Evolutionary conservation across 2,113 vertebrate genomes (phyloP), one percentile per base, ranked within the genome.

Genomic region (Aramus guarauna): DNA sequence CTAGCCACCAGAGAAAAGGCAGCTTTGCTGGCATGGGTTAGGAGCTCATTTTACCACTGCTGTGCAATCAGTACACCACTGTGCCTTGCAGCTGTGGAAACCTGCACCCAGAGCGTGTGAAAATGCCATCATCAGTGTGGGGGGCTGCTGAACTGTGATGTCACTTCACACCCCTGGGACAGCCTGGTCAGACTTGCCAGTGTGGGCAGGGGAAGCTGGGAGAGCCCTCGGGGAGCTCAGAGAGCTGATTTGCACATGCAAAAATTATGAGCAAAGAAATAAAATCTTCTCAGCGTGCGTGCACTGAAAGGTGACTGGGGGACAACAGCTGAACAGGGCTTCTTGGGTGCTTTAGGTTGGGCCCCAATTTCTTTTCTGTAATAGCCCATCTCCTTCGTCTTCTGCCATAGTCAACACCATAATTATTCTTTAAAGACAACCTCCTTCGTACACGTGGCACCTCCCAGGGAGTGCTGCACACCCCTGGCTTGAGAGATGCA

Each of bases 111-210:
- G 30, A 56, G 48, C 0, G 0, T 71, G 41, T 24, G 37, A 67
- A 84, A 12, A 13, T 78, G 30, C 23, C 6, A 1, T 36, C 34
- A 8, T 11, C 15, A 9, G 55, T 34, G 36, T 2, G 3, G 11
- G 55, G 39, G 22, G 18, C 9, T 50, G 21, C 53, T 76, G 48
- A 76, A 37, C 5, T 34, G 7, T 67, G 22, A 15, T 58, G 10
- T 23, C 41, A 9, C 30, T 85, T 74, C 87, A 52, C 22, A 67
- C 5, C 8, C 23, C 32, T 63, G 41, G n/a, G 41, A 45, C 7
- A 66, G 17, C 16, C 21, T 64, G 0, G 0, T 37, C 3, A 4
- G 41, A 17, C 20, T 67, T 5, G 3, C 26, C 2, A 5, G 4
- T 18, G 34, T 7, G 16, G 9, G 16, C 26, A 16, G 16, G 16